These are phyloP conservation scores for Ictidomys tridecemlineatus DNA, from an alignment of 2,113 vertebrate species.

Conservation along the genomic window DNA sequence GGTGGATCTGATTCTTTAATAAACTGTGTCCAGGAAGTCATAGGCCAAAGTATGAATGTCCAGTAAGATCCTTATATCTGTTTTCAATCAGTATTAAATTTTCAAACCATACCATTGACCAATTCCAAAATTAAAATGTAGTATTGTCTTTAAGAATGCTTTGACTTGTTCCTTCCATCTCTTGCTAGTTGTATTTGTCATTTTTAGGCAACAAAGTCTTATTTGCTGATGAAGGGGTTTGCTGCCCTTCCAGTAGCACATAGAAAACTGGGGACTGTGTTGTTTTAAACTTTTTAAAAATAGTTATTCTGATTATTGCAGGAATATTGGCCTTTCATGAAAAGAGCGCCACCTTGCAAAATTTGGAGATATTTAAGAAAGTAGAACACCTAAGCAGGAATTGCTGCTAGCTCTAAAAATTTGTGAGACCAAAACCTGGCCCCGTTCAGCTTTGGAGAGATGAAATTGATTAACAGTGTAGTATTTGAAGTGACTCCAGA, in stretches of 20 bases:
- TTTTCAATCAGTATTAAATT: constrained; percentile 47
- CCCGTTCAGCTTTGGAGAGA: constrained; percentile 12
- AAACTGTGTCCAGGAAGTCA: constrained; percentile 78
- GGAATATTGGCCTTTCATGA: constrained; percentile 72
- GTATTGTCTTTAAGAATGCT: constrained; percentile 45
- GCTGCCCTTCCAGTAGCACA: constrained; percentile 23
- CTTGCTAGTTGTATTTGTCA: constrained; percentile 27
- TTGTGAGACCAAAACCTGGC: constrained; percentile 37
- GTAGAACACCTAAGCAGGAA: constrained; percentile 74
- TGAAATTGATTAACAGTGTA: constrained; percentile 38
- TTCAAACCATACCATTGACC: not conserved
- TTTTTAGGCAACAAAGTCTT: constrained; percentile 48
- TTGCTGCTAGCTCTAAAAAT: constrained; percentile 64
- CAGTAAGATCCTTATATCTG: constrained; percentile 24
- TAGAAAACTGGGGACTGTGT: constrained; percentile 62
- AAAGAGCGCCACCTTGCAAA: constrained; percentile 92
- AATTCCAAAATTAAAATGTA: constrained; percentile 26
- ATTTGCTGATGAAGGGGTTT: not conserved
- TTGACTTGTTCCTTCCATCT: not conserved
- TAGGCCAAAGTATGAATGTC: constrained; percentile 38
- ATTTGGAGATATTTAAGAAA: constrained; percentile 79
- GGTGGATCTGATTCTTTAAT: constrained; percentile 84
- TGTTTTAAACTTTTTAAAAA: constrained; percentile 78
- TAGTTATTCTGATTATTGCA: constrained; percentile 78
- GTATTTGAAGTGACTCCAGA: constrained; percentile 29